These are phyloP conservation scores for Odontothrips loti DNA, from an alignment of 2,888 invertebrate species.

Conservation along the genomic window DNA sequence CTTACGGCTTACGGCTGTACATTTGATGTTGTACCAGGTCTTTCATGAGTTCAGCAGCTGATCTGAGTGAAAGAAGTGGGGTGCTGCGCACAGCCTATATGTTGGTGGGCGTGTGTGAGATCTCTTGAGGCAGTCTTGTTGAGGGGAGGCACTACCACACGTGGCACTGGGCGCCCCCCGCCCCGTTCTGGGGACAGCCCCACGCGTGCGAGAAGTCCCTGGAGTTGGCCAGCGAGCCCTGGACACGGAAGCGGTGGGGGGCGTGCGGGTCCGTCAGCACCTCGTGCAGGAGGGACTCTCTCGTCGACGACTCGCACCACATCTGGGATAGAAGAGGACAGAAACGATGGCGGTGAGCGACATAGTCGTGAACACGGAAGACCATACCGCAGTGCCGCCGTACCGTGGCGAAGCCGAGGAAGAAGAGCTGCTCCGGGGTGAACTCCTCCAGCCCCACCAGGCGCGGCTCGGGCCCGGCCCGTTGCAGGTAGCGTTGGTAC, in stretches of 20 bases:
- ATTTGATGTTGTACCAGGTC: background rate
- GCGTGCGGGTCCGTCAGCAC: conserved; percentile 67
- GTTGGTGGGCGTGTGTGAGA: background rate
- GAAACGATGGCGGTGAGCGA: background rate
- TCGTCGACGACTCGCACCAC: conserved; percentile 77
- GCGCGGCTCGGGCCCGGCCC: conserved; percentile 39
- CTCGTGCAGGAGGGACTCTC: conserved; percentile 60
- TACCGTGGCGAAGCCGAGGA: conserved; percentile 74
- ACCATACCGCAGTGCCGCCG: conserved; percentile 33
- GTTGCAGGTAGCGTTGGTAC: conserved; percentile 46
- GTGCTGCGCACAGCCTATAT: no score
- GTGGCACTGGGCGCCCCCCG: background rate
- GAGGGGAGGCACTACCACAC: background rate
- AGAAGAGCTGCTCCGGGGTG: conserved; percentile 71
- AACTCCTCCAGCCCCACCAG: conserved; percentile 67
- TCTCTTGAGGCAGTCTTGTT: background rate
- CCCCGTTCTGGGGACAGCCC: conserved; percentile 51
- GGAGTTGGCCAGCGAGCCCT: conserved; percentile 65
- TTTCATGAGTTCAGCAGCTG: no score
- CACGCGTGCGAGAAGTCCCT: conserved; percentile 64
- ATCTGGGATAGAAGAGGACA: conserved; percentile 52
- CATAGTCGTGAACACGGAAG: background rate
- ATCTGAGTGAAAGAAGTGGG: no score
- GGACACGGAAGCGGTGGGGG: conserved; percentile 65
- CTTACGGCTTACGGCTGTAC: background rate